A percentile compares a stretch with the other conserved stretches of the same genome.
Evolutionary conservation across 2,888 invertebrate species (phyloP).

Genomic region (Eristalis intricaria): DNA sequence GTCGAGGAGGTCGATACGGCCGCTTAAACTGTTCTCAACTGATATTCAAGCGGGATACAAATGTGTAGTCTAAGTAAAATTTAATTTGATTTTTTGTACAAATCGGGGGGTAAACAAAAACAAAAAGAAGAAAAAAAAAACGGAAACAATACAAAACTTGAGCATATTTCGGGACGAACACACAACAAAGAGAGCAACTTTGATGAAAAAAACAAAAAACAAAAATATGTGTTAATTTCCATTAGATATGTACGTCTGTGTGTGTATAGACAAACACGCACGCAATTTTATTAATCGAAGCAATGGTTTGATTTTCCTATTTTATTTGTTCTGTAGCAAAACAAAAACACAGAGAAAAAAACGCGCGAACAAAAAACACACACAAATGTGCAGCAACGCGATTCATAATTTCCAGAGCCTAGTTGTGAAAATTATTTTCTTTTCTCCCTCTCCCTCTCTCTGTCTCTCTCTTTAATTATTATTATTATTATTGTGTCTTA

Average conservation of each 20-base stretch:
- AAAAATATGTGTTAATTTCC: slow-evolving; percentile 45
- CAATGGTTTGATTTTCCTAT: slow-evolving; percentile 65
- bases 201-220: slow-evolving; percentile 5
- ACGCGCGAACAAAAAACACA: neutral
- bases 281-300: slow-evolving; percentile 41
- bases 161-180: slow-evolving; percentile 21
- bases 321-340: slow-evolving; percentile 43
- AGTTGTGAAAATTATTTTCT: slow-evolving; percentile 45
- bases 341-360: slow-evolving; percentile 13
- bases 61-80: slow-evolving; percentile 45
- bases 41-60: slow-evolving; percentile 10
- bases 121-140: slow-evolving; percentile 35
- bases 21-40: slow-evolving; percentile 75
- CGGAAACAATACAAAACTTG: slow-evolving; percentile 37
- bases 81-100: slow-evolving; percentile 64
- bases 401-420: slow-evolving; percentile 67
- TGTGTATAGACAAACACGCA: no score
- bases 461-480: no score
- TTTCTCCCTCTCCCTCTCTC: neutral
- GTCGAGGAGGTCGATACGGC: slow-evolving; percentile 81
- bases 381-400: slow-evolving; percentile 11
- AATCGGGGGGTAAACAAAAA: slow-evolving; percentile 37
- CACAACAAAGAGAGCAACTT: slow-evolving; percentile 21
- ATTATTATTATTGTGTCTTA: slow-evolving; percentile 1
- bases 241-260: slow-evolving; percentile 27